Evolutionary conservation across 2,888 invertebrate species (phyloP).

Genomic region (Pachliopta kotzebuea): DNA sequence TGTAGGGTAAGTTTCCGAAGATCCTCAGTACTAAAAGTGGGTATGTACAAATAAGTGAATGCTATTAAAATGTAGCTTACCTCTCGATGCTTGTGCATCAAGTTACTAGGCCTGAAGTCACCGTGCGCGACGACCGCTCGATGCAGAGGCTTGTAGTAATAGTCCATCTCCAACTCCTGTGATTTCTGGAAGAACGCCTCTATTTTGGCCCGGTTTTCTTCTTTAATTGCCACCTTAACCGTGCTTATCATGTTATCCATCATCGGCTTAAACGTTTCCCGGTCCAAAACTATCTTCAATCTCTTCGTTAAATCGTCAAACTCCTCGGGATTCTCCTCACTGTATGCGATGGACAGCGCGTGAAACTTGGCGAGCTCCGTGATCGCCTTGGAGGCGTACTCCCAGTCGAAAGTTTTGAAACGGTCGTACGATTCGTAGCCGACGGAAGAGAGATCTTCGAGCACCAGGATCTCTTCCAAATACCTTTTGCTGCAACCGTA

Average conservation of each 20-base stretch:
- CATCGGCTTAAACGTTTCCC: conserved; percentile 27
- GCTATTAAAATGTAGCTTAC: conserved; percentile 29
- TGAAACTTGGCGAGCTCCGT: conserved; percentile 60
- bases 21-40: neutral
- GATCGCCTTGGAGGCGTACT: conserved; percentile 49
- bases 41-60: neutral
- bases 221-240: conserved; percentile 36
- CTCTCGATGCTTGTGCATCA: conserved; percentile 35
- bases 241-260: conserved; percentile 30
- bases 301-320: conserved; percentile 39
- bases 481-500: conserved; percentile 44
- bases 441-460: conserved; percentile 50
- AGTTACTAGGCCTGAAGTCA: conserved; percentile 54
- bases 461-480: conserved; percentile 50
- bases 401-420: conserved; percentile 52
- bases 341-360: conserved; percentile 54
- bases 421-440: conserved; percentile 53
- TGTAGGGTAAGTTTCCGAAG: too few species aligned
- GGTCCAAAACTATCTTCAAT: conserved; percentile 26
- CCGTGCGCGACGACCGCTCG: conserved; percentile 49
- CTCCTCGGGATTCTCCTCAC: conserved; percentile 45
- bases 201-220: conserved; percentile 43
- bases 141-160: conserved; percentile 35
- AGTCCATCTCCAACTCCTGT: conserved; percentile 24
- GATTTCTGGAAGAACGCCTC: conserved; percentile 28